phyloP scores from a whole-genome alignment of 2,797 vertebrate genomes.

The Poeciliopsis turneri region DNA sequence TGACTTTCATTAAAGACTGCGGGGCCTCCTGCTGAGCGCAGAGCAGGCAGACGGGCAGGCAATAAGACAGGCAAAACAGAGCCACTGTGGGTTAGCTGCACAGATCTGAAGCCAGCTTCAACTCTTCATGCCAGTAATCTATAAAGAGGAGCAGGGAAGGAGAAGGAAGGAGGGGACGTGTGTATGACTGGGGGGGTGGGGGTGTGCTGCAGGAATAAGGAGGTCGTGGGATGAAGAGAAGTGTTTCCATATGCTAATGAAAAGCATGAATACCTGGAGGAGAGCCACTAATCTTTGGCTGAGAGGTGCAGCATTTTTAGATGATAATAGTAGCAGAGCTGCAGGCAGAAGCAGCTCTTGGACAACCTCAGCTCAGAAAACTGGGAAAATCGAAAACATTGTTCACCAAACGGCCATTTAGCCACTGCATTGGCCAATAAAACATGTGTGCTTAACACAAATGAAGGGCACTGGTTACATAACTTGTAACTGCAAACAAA shows the following conservation, averaged over 20 bases:
- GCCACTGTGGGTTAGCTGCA: slow-evolving; percentile 48
- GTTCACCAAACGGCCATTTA: slow-evolving; percentile 4
- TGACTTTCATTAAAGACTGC: slow-evolving; percentile 65
- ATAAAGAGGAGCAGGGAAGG: slow-evolving; percentile 62
- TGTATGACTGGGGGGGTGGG: slow-evolving; percentile 1
- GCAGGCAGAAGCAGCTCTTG: neutral
- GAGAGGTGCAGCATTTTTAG: slow-evolving; percentile 68
- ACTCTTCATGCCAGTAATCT: slow-evolving; percentile 74
- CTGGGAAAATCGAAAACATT: neutral
- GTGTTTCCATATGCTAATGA: slow-evolving; percentile 79
- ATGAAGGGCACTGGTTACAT: neutral
- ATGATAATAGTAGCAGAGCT: slow-evolving; percentile 48
- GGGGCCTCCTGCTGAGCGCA: slow-evolving; percentile 53
- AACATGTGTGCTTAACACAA: neutral
- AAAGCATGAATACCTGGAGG: slow-evolving; percentile 77
- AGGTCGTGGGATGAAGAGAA: slow-evolving; percentile 71
- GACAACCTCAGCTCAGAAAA: slow-evolving; percentile 7
- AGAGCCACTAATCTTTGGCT: slow-evolving; percentile 76
- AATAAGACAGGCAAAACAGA: slow-evolving; percentile 51
- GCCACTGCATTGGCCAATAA: neutral
- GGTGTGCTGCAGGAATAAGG: slow-evolving; percentile 37
- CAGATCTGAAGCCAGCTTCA: slow-evolving; percentile 79
- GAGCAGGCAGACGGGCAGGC: slow-evolving; percentile 46
- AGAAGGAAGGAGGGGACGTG: slow-evolving; percentile 38
- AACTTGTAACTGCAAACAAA: neutral